These are phyloP conservation scores for Pedicia rivosa DNA, from an alignment of 2,888 invertebrate genomes.

Conservation along the genomic window DNA sequence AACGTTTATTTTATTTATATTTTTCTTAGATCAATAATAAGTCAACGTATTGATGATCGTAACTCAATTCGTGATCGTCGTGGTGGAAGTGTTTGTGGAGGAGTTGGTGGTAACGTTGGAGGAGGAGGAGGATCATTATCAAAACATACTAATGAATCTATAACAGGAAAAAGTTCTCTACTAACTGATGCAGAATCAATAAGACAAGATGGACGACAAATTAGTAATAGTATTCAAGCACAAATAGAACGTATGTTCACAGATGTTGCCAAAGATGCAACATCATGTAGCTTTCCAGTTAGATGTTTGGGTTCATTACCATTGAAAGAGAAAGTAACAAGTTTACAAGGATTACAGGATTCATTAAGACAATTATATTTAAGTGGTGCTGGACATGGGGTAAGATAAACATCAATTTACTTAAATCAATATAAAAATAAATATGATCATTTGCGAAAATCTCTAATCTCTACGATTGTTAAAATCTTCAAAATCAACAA, in stretches of 20 bases:
- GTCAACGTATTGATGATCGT: conserved; percentile 29
- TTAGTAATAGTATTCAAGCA: conserved; percentile 64
- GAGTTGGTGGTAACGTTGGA: not conserved
- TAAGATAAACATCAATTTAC: too few species aligned
- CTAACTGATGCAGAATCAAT: not conserved
- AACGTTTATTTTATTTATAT: too few species aligned
- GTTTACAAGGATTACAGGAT: conserved; percentile 64
- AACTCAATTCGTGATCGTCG: conserved; percentile 11
- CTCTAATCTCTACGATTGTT: too few species aligned
- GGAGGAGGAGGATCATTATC: not conserved
- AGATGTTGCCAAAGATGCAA: conserved; percentile 48
- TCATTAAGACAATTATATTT: conserved; percentile 60
- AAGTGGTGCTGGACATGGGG: conserved; percentile 23
- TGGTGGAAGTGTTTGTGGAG: conserved; percentile 12
- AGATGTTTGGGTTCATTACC: conserved; percentile 72
- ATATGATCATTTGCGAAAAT: too few species aligned
- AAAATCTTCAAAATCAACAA: too few species aligned
- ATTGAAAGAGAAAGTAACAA: conserved; percentile 62
- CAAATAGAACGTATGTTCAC: conserved; percentile 76
- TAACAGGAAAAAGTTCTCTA: conserved; percentile 1
- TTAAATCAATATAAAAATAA: too few species aligned
- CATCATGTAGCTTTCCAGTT: conserved; percentile 48
- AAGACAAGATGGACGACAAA: conserved; percentile 23
- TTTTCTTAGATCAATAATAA: conserved; percentile 23
- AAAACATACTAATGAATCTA: not conserved